Conservation (phyloP, 2,888 invertebrate species). For the Salpingus planirostris region DNA sequence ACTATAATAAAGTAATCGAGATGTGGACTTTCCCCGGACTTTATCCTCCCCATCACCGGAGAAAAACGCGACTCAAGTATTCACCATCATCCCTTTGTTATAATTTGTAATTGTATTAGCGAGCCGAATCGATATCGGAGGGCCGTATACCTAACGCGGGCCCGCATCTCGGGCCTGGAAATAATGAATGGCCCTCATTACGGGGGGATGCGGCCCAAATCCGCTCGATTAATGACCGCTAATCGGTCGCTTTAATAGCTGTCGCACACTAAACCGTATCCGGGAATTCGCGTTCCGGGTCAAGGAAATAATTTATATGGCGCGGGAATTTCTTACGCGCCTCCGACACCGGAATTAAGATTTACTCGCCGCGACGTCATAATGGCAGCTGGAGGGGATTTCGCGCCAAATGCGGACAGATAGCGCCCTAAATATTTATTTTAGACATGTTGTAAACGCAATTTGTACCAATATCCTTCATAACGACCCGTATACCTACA, state of each 20-base stretch:
- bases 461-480: conserved; percentile 37
- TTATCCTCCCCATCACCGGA: conserved; percentile 2
- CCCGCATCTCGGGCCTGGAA: conserved; percentile 9
- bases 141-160: conserved; percentile 15
- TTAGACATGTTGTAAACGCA: conserved; percentile 35
- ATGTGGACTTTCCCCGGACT: conserved; percentile 27
- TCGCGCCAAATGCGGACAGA: conserved; percentile 35
- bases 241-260: conserved; percentile 20
- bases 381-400: conserved; percentile 34
- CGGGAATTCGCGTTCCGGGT: too few relatives aligned
- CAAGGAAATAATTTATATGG: too few relatives aligned
- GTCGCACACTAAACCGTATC: too few relatives aligned
- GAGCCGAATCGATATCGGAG: conserved; percentile 13
- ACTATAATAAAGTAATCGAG: conserved; percentile 37
- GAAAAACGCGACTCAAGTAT: conserved; percentile 1
- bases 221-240: conserved; percentile 19
- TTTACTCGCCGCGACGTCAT: too few relatives aligned
- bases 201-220: conserved; percentile 17
- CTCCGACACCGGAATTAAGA: too few relatives aligned
- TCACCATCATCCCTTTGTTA: conserved; percentile 3
- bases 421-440: conserved; percentile 37
- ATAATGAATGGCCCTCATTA: conserved; percentile 16
- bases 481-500: conserved; percentile 34
- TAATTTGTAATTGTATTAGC: too few relatives aligned
- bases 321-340: too few relatives aligned